Evolutionary conservation across 2,113 vertebrate genomes (phyloP).

Genomic region (Perognathus longimembris): DNA sequence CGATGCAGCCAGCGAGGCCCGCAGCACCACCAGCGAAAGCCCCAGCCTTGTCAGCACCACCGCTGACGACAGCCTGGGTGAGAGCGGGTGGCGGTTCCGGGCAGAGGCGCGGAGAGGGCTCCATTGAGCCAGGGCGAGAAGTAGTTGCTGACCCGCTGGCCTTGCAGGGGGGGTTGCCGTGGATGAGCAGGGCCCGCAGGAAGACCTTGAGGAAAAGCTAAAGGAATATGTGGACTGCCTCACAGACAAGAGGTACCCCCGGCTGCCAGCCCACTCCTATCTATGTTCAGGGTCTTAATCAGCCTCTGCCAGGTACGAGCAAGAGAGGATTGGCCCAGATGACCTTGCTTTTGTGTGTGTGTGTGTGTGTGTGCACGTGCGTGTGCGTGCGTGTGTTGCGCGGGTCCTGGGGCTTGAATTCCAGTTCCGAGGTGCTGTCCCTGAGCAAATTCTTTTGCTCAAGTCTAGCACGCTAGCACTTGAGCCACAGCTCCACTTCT

Average conservation of each 20-base stretch:
- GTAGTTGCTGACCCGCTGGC: conserved; percentile 52
- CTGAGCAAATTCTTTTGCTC: no score
- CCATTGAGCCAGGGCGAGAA: neutral
- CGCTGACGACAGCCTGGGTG: conserved; percentile 91
- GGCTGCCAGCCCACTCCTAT: neutral
- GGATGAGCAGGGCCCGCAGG: conserved; percentile 92
- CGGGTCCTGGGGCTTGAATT: no score
- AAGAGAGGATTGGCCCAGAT: neutral
- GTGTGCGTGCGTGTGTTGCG: no score
- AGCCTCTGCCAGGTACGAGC: neutral
- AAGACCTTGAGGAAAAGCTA: conserved; percentile 94
- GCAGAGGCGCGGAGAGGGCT: neutral
- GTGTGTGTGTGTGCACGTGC: no score
- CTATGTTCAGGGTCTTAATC: neutral
- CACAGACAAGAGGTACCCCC: conserved; percentile 93
- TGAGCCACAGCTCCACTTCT: no score
- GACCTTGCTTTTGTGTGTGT: no score
- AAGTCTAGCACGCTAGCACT: no score
- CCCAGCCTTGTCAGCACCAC: conserved; percentile 83
- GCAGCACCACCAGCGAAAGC: conserved; percentile 93
- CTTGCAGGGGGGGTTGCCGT: conserved; percentile 89
- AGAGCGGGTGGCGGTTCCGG: conserved; percentile 1
- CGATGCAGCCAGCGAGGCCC: conserved; percentile 93
- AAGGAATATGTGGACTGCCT: conserved; percentile 94
- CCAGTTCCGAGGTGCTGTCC: no score